Conservation (phyloP, 2,888 invertebrate genomes). For the Ornithoptera alexandrae region DNA sequence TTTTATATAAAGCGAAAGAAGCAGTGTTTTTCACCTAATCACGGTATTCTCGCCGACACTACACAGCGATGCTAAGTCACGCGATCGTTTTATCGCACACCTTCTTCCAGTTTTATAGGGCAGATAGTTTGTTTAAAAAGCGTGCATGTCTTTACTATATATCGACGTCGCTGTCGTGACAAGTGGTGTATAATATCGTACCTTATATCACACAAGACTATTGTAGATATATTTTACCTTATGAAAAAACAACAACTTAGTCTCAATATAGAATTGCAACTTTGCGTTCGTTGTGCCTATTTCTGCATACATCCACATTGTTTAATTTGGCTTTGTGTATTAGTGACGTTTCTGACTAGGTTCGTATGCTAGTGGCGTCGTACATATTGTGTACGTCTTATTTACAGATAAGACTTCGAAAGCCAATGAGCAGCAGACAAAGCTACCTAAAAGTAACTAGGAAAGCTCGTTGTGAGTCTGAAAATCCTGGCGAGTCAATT, state of each 20-base stretch:
- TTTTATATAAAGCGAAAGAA: slow-evolving; percentile 39
- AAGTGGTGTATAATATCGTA: slow-evolving; percentile 67
- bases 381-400: slow-evolving; percentile 27
- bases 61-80: slow-evolving; percentile 64
- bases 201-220: slow-evolving; percentile 38
- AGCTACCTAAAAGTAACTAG: slow-evolving; percentile 36
- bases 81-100: slow-evolving; percentile 78
- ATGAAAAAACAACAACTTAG: slow-evolving; percentile 8
- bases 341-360: slow-evolving; percentile 23
- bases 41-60: slow-evolving; percentile 66
- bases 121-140: slow-evolving; percentile 76
- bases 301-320: slow-evolving; percentile 27
- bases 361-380: slow-evolving; percentile 20
- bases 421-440: slow-evolving; percentile 37
- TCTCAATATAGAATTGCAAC: neutral
- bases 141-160: slow-evolving; percentile 69
- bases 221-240: slow-evolving; percentile 26
- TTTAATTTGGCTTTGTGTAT: slow-evolving; percentile 28
- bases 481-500: slow-evolving; percentile 74
- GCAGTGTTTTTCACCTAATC: slow-evolving; percentile 60
- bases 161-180: slow-evolving; percentile 70
- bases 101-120: slow-evolving; percentile 73
- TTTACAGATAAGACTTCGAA: slow-evolving; percentile 29
- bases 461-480: slow-evolving; percentile 42
- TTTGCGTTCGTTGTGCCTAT: too few relatives aligned